A percentile compares a stretch with the other conserved stretches of the same genome.
Conservation (phyloP, 2,113 vertebrate genomes). For the Nansenia antarctica region DNA sequence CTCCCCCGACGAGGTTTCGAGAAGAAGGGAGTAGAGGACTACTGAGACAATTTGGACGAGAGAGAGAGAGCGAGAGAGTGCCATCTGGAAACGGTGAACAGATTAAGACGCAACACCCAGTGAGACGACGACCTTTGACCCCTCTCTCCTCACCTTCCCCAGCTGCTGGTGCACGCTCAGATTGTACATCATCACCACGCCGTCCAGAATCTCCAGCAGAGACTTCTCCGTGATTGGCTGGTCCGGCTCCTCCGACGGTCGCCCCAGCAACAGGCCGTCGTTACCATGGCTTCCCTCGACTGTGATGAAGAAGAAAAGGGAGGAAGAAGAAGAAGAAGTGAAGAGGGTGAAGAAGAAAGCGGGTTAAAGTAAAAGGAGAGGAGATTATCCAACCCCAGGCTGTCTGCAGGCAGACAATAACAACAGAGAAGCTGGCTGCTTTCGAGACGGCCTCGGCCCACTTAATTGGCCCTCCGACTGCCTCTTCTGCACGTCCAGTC, state of each 20-base stretch:
- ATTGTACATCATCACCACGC: constrained; percentile 97
- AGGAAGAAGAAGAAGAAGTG: background rate
- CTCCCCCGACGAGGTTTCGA: too few relatives aligned
- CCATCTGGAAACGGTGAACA: too few relatives aligned
- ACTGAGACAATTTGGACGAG: too few relatives aligned
- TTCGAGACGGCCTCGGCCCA: background rate
- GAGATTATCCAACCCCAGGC: background rate
- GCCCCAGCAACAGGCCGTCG: constrained; percentile 91
- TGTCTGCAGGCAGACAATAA: background rate
- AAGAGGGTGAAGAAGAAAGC: background rate
- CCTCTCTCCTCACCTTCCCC: constrained; percentile 84
- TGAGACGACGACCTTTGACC: background rate
- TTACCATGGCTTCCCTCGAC: constrained; percentile 93
- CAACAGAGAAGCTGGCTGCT: background rate
- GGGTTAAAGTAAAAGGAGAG: too few relatives aligned
- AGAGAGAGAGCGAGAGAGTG: too few relatives aligned
- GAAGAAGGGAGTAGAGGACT: too few relatives aligned
- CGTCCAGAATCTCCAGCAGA: constrained; percentile 91
- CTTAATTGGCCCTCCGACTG: background rate
- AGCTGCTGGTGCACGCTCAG: constrained; percentile 98
- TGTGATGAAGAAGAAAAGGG: constrained; percentile 42
- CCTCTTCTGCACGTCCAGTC: background rate
- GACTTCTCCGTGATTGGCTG: constrained; percentile 92
- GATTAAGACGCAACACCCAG: too few relatives aligned
- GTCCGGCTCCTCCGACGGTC: constrained; percentile 87